phyloP scores from a whole-genome alignment of 2,797 vertebrate genomes.

The Oophaga sylvatica region DNA sequence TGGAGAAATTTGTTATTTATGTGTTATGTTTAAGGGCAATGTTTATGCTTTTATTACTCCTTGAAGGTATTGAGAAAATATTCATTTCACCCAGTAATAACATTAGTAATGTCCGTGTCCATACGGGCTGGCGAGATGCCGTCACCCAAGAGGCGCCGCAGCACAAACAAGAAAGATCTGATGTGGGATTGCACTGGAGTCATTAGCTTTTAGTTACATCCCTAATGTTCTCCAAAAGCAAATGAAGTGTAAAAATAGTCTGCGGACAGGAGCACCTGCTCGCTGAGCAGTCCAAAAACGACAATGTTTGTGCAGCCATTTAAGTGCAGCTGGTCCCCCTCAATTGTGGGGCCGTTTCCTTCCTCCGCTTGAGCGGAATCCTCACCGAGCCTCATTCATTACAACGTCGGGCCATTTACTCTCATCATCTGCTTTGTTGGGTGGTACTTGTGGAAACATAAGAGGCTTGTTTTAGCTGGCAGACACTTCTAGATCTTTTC shows the following conservation, averaged over 20 bases:
- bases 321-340: slow-evolving; percentile 73
- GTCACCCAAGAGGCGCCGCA: neutral
- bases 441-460: slow-evolving; percentile 63
- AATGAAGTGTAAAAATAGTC: slow-evolving; percentile 77
- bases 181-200: slow-evolving; percentile 67
- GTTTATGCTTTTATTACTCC: no score
- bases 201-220: slow-evolving; percentile 75
- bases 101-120: no score
- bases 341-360: slow-evolving; percentile 65
- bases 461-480: slow-evolving; percentile 65
- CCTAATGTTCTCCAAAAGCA: slow-evolving; percentile 68
- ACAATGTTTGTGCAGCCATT: slow-evolving; percentile 75
- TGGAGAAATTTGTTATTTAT: no score
- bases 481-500: slow-evolving; percentile 55
- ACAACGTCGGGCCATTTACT: slow-evolving; percentile 63
- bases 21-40: no score
- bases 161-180: neutral
- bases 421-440: slow-evolving; percentile 45
- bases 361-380: slow-evolving; percentile 64
- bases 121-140: neutral
- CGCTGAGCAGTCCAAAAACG: slow-evolving; percentile 65
- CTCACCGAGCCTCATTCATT: slow-evolving; percentile 68
- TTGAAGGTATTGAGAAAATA: no score
- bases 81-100: no score
- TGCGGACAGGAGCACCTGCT: slow-evolving; percentile 76